Conservation (phyloP, 2,797 vertebrate species). For the Arctocebus calabarensis region DNA sequence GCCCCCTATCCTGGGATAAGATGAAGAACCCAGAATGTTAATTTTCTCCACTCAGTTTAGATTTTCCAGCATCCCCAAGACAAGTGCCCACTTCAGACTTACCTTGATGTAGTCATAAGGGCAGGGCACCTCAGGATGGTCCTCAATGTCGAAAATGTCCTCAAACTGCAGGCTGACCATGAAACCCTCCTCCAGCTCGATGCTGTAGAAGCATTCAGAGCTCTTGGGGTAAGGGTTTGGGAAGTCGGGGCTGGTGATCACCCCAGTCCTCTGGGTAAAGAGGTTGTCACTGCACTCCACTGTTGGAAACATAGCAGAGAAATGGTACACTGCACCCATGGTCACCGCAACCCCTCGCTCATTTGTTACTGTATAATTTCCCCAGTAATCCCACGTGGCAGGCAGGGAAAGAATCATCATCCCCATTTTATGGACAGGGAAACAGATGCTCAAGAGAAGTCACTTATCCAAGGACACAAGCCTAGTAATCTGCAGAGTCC, state of each 20-base stretch:
- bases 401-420: neutral
- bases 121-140: slow-evolving; percentile 94
- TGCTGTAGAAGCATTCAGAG: slow-evolving; percentile 93
- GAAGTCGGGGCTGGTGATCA: slow-evolving; percentile 92
- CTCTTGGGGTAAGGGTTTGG: slow-evolving; percentile 96
- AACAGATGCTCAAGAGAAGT: neutral
- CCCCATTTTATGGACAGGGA: neutral
- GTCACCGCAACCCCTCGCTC: neutral
- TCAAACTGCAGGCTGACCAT: slow-evolving; percentile 93
- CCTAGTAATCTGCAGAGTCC: neutral
- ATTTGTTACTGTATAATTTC: neutral
- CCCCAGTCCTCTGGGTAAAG: slow-evolving; percentile 92
- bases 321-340: neutral
- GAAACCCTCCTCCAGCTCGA: slow-evolving; percentile 94
- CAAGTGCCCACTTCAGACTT: slow-evolving; percentile 47
- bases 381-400: too few species aligned
- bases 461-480: neutral
- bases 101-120: slow-evolving; percentile 97
- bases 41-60: neutral
- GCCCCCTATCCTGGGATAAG: neutral
- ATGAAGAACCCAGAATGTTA: neutral
- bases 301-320: slow-evolving; percentile 84
- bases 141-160: slow-evolving; percentile 94
- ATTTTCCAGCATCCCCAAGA: neutral
- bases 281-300: slow-evolving; percentile 95